Evolutionary conservation across 2,888 invertebrate genomes (phyloP), one percentile per base, ranked within the genome.

Genomic region (Girardia tigrina): DNA sequence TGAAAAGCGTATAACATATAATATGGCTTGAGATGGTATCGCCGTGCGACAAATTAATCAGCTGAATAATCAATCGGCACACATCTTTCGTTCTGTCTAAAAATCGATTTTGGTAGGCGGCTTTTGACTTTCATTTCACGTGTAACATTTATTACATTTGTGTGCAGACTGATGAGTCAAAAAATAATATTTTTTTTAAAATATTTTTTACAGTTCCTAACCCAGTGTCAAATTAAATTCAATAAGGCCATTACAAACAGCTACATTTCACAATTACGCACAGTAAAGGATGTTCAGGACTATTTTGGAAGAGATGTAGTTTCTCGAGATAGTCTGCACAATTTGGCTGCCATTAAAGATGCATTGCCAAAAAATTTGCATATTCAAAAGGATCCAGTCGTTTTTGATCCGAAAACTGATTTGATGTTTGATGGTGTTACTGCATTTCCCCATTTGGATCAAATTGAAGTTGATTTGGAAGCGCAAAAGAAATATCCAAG

Each of bases 351-450:
- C 20, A 80, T 80, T 74, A 74, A 80, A 72, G 16, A 71, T 78
- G 88, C 91, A 29, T 84, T 94, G 73, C 94, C 94, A 0, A 89
- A 89, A 80, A 95, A 95, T 86, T 84, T 95, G 28, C 90, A 93
- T 83, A 87, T 94, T 1, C 90, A 90, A 81, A 86, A 88, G 77
- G 90, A 94, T 71, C 90, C 91, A 83, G 83, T 89, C 70, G 86
- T 92, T 76, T 94, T 92, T 84, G 88, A 92, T 85, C 91, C 92
- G 79, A 89, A 89, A 23, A 89, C 88, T 0, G 90, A 90, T 80
- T 88, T 87, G 0, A 90, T 90, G 82, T 82, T 80, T 78, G 86
- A 87, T 78, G 94, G 94, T 8, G 83, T 88, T 79, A 89, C 90
- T 28, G 94, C 91, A 0, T 94, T 89, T 83, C 92, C 92, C 0